Evolutionary conservation across 1,140 invertebrate genomes (phyloP).

Genomic region (Pteromalus puparum): DNA sequence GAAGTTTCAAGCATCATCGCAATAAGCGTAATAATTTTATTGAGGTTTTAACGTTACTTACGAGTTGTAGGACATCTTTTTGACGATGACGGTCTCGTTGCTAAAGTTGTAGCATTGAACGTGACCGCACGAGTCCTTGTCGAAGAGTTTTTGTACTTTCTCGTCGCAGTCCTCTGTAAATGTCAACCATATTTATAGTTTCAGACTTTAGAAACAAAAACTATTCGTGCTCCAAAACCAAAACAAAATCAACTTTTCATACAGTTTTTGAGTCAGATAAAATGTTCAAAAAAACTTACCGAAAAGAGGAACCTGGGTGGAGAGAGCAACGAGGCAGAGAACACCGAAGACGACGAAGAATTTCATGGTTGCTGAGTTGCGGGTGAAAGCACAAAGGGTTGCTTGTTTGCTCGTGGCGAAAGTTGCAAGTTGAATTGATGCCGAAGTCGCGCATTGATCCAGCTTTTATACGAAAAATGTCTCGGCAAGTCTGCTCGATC

Average conservation of each 20-base stretch:
- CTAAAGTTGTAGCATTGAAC: background rate
- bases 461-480: background rate
- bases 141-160: no score
- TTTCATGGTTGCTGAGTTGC: constrained; percentile 4
- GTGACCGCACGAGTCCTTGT: background rate
- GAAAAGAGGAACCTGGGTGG: constrained; percentile 1
- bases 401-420: background rate
- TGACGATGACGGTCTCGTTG: background rate
- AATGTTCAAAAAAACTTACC: background rate
- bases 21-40: no score
- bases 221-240: no score
- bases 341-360: constrained; percentile 13
- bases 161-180: background rate
- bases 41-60: background rate
- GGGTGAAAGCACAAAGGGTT: background rate
- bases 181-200: background rate
- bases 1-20: no score
- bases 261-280: background rate
- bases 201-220: background rate
- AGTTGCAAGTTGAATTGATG: background rate
- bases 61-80: background rate
- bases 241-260: background rate
- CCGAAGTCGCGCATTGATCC: background rate
- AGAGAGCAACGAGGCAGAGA: constrained; percentile 13
- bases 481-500: background rate